These are phyloP conservation scores for Aphelinus certus DNA, from an alignment of 1,140 invertebrate species.

Conservation along the genomic window DNA sequence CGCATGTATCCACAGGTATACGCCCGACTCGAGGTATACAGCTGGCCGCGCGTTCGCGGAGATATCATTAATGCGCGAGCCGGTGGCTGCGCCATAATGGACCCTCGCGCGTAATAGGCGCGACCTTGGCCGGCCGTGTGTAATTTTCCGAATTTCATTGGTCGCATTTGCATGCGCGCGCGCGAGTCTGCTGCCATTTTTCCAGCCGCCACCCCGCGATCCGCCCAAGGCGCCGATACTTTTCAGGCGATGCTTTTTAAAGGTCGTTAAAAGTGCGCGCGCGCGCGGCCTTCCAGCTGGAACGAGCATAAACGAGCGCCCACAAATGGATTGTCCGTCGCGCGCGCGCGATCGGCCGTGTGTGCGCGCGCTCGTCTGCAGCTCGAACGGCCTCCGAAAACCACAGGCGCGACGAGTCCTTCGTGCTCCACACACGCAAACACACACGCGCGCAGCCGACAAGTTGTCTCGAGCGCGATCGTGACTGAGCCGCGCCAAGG, in stretches of 20 bases:
- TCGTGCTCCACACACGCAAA: neutral
- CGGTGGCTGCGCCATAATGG: no score
- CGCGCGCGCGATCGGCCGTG: no score
- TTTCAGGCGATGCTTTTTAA: conserved; percentile 33
- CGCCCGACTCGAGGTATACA: no score
- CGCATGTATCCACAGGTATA: no score
- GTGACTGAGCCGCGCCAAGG: neutral
- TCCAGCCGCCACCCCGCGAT: conserved; percentile 7
- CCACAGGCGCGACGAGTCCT: conserved; percentile 2
- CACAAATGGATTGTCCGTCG: no score
- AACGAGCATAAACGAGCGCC: conserved; percentile 2
- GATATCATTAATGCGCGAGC: no score
- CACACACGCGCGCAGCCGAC: neutral
- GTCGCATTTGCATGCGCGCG: neutral
- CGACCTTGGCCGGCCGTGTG: neutral
- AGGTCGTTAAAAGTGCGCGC: conserved; percentile 11
- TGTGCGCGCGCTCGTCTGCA: no score
- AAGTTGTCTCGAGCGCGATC: no score
- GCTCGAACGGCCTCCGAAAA: neutral
- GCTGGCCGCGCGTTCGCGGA: no score
- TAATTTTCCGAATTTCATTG: conserved; percentile 9
- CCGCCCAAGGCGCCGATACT: conserved; percentile 19
- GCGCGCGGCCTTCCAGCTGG: neutral
- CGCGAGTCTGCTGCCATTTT: neutral
- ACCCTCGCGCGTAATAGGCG: neutral